A percentile compares a stretch with the other conserved stretches of the same genome.
phyloP scores from a whole-genome alignment of 2,888 invertebrate genomes.

The Tenthredo amoena region DNA sequence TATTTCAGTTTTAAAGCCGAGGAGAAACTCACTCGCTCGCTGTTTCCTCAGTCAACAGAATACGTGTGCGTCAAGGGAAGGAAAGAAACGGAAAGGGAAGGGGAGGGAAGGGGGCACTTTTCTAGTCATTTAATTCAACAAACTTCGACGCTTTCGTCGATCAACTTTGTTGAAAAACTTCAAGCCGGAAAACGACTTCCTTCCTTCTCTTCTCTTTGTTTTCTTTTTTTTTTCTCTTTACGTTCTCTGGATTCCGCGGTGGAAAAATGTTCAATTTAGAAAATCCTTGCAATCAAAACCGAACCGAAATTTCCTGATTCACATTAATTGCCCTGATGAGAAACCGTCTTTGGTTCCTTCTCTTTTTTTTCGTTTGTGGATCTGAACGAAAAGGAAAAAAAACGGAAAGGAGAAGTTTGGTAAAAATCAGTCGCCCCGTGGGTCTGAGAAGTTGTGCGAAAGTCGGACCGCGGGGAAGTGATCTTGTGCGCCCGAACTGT shows the following conservation, averaged over 20 bases:
- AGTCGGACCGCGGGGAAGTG: background rate
- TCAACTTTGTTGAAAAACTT: background rate
- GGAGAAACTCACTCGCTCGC: background rate
- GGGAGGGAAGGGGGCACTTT: background rate
- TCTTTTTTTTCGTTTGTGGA: background rate
- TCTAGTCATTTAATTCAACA: conserved; percentile 1
- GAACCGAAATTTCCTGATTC: background rate
- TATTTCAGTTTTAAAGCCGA: conserved; percentile 29
- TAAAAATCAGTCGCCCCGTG: background rate
- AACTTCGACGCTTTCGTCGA: conserved; percentile 1
- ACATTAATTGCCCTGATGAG: background rate
- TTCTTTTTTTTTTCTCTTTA: background rate
- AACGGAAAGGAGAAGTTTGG: background rate
- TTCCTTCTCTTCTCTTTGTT: background rate
- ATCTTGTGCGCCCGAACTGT: background rate
- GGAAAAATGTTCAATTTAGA: too few species aligned
- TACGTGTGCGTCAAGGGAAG: background rate
- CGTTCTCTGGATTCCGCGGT: too few species aligned
- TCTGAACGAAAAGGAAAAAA: background rate
- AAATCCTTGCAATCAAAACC: background rate
- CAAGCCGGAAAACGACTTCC: conserved; percentile 2
- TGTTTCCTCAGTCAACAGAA: background rate
- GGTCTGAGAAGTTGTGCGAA: background rate
- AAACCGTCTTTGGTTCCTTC: background rate
- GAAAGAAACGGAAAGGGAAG: background rate